Base-by-base conservation (phyloP, 2,888 invertebrate genomes). In the Drepanosiphum platanoidis region DNA sequence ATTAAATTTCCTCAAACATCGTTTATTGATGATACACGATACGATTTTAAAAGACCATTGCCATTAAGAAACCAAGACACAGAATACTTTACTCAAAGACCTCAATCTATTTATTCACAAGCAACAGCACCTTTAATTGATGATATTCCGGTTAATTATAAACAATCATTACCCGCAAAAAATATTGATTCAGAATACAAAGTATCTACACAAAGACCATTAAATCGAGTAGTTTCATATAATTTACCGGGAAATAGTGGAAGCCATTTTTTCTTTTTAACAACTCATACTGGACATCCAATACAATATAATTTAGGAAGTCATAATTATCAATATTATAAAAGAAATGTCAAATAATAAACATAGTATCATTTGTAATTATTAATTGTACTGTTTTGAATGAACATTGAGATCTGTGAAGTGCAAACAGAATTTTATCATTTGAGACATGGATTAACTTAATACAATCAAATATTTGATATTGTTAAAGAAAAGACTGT, bases 201-300 rank as follows among this genome's bases (percentile, higher is more conserved):
- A 77, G 68, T 75, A 22, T 68, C 83, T 52, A 84, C 83, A 77
- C 83, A 75, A 68, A 46, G 68, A 66, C 83, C 83, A 68, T 27
- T 84, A 74, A 84, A 84, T 75, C 75, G 75, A 39, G 93, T 93
- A 88, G 93, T 94, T 87, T 93, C 94, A 15, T 95, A 94, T 89
- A 91, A 93, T 88, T 90, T 94, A 86, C 94, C 95, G 0, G 94
- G 94, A 0, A 94, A 94, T 88, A 94, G 94, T 15, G 94, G 93
- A 22, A 94, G 94, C 0, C 95, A 94, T 90, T 94, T 94, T 88
- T 95, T 94, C 89, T 95, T 95, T 91, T 90, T 94, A 86, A 94
- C 94, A 86, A 94, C 95, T 3, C 94, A 94, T 88, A 86, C 87
- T 22, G 87, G 88, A 36, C 87, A 87, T 64, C 87, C 83, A 42